These are phyloP conservation scores for Macrotus californicus DNA, from an alignment of 2,113 vertebrate genomes.

Conservation along the genomic window DNA sequence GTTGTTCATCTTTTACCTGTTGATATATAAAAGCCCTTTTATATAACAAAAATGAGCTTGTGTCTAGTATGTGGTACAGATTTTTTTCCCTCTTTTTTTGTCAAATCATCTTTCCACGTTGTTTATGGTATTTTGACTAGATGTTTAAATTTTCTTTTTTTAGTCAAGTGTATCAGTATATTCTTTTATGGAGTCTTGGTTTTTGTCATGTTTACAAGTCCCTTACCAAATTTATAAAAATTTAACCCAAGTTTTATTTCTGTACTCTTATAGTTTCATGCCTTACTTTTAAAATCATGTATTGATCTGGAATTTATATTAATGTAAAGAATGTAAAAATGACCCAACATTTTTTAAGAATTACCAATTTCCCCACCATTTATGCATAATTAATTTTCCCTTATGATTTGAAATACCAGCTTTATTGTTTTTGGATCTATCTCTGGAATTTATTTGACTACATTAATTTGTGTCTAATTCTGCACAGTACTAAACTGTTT, in stretches of 20 bases:
- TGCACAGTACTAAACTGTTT: not conserved
- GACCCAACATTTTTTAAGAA: not conserved
- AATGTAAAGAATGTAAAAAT: not conserved
- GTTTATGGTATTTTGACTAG: not conserved
- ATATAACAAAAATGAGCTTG: not conserved
- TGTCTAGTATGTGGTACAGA: not conserved
- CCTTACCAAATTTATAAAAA: conserved; percentile 6
- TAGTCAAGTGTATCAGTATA: not conserved
- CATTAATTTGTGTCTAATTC: not conserved
- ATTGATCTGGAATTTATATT: not conserved
- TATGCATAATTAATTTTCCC: not conserved
- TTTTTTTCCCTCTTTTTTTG: not conserved
- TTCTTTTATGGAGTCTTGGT: not conserved
- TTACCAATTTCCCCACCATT: not conserved
- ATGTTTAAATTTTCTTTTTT: not conserved
- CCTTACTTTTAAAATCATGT: not conserved
- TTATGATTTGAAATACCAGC: not conserved
- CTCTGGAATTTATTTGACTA: not conserved
- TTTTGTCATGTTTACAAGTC: not conserved
- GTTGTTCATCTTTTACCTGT: not conserved
- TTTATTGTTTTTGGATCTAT: not conserved
- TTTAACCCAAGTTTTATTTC: not conserved
- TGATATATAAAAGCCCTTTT: not conserved
- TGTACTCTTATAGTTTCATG: not conserved
- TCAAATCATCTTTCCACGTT: not conserved